Base-by-base conservation (phyloP, 2,888 invertebrate species). In the Eupithecia inturbata region DNA sequence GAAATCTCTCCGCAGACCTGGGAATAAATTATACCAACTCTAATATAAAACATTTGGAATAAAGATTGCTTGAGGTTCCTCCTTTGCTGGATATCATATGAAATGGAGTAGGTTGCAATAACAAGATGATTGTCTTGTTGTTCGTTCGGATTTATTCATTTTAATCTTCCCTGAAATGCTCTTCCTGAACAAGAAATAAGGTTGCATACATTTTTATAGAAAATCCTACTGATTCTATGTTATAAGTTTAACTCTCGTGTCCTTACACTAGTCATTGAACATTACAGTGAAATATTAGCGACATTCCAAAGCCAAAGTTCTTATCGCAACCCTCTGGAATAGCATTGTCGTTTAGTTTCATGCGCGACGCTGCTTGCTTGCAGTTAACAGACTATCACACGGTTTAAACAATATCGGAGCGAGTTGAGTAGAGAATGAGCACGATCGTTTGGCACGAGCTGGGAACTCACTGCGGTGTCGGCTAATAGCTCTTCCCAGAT, bases 401-500 rank as follows among this genome's bases (percentile, higher is more conserved):
- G 81, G 81, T 85, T 86, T 87, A 86, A 89, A 88, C 87, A 88
- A 87, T 88, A 87, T 86, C 83, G 71, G 85, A 82, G 82, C 78
- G 78, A 82, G 82, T 83, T 83, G 84, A 85, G 82, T 84, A 76
- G 82, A 83, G 85, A 87, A 90, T 87, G 87, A 88, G 87, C 88
- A 86, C 85, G 89, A 87, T 90, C 89, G 87, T 88, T 88, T 91
- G 90, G 88, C 89, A 88, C 88, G 88, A 86, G 85, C 85, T 85
- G 83, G 84, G 85, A 85, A 84, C 84, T 82, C 85, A 86, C 88
- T 89, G 91, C 86, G 90, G 92, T 92, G 91, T 89, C 89, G 87
- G 89, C 92, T 93, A 92, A 93, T 93, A 92, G 92, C 91, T 92
- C 91, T 89, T 91, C 90, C 87, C 91, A 92, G 90, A 93, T 93